phyloP scores from a whole-genome alignment of 2,888 invertebrate genomes.

The Tolmerus cingulatus region DNA sequence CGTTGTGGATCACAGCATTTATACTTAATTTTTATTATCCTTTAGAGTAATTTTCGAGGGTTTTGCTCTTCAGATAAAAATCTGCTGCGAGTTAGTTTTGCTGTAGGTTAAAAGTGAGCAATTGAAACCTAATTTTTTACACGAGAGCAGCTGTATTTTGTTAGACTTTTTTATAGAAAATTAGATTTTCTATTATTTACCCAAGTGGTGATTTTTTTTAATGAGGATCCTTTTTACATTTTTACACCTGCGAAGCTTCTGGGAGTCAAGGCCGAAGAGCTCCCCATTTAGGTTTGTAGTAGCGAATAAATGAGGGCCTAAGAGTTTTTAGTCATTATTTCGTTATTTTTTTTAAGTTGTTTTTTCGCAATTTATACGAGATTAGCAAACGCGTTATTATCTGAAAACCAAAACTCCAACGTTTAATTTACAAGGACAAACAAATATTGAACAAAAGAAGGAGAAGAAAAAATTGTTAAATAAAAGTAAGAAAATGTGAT shows the following conservation, averaged over 20 bases:
- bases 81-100: neutral
- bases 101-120: constrained; percentile 22
- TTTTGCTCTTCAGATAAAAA: constrained; percentile 40
- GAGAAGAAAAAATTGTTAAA: constrained; percentile 11
- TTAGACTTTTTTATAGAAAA: neutral
- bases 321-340: neutral
- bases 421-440: constrained; percentile 26
- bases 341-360: neutral
- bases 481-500: constrained; percentile 37
- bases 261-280: neutral
- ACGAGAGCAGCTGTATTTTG: constrained; percentile 19
- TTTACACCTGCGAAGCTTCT: neutral
- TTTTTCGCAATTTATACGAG: neutral
- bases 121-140: constrained; percentile 7
- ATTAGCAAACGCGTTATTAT: constrained; percentile 11
- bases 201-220: neutral
- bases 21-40: constrained; percentile 36
- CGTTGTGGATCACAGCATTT: constrained; percentile 34
- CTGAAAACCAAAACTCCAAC: constrained; percentile 37
- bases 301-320: constrained; percentile 1
- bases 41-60: constrained; percentile 22
- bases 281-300: neutral
- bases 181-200: neutral
- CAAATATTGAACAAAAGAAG: neutral
- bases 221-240: neutral